Percentiles rank a stretch among this genome's conserved stretches.
Evolutionary conservation across 1,140 invertebrate genomes (phyloP).

Genomic region (Mamestra configurata): DNA sequence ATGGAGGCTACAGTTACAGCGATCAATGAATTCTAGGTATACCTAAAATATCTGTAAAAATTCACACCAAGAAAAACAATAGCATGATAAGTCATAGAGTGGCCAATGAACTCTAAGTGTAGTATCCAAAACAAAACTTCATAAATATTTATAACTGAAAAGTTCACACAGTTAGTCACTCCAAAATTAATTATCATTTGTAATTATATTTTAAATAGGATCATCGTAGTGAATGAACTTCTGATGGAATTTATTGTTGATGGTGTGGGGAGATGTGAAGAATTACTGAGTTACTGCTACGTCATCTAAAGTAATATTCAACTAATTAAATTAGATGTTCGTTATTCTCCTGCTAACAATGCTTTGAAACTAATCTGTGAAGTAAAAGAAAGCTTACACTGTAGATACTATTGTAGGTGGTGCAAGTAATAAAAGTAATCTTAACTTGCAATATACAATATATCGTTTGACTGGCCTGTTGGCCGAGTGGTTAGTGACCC

Average conservation of each 20-base stretch:
- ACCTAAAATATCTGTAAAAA: not conserved
- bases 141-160: conserved; percentile 21
- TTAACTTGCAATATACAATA: not conserved
- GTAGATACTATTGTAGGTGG: not conserved
- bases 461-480: no score
- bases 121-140: conserved; percentile 17
- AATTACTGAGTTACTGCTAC: not conserved
- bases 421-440: not conserved
- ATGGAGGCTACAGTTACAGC: not conserved
- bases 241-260: conserved; percentile 23
- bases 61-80: not conserved
- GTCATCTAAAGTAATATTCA: conserved; percentile 26
- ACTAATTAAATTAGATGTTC: conserved; percentile 28
- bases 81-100: not conserved
- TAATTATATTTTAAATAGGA: conserved; percentile 27
- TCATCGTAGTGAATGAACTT: not conserved
- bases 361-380: not conserved
- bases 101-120: conserved; percentile 1
- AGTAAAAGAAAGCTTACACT: not conserved
- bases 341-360: conserved; percentile 15
- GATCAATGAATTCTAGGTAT: not conserved
- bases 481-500: no score
- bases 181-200: conserved; percentile 28
- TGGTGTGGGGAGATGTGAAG: conserved; percentile 6
- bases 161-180: conserved; percentile 8